Evolutionary conservation across 2,113 vertebrate species (phyloP).

Genomic region (Cinclus cinclus): DNA sequence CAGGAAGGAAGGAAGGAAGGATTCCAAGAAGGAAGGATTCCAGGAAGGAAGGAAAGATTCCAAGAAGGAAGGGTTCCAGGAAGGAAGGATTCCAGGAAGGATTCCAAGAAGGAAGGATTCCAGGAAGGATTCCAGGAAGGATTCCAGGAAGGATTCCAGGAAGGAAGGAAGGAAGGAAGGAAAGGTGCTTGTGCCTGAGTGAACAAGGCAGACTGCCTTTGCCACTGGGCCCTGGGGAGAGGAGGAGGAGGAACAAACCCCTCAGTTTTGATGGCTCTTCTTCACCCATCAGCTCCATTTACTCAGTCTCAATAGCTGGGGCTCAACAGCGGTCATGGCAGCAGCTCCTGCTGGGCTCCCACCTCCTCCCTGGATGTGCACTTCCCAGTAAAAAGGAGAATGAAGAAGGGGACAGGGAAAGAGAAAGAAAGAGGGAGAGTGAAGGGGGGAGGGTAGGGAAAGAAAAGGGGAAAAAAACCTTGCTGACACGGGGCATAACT

Average conservation of each 20-base stretch:
- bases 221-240: background rate
- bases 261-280: slow-evolving; percentile 70
- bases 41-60: too few relatives aligned
- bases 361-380: slow-evolving; percentile 72
- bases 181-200: background rate
- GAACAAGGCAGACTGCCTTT: background rate
- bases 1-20: too few relatives aligned
- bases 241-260: slow-evolving; percentile 70
- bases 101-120: too few relatives aligned
- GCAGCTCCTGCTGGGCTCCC: slow-evolving; percentile 52
- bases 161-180: background rate
- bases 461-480: slow-evolving; percentile 82
- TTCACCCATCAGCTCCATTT: slow-evolving; percentile 81
- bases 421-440: slow-evolving; percentile 43
- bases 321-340: slow-evolving; percentile 45
- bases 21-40: too few relatives aligned
- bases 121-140: too few relatives aligned
- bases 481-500: slow-evolving; percentile 99
- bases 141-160: too few relatives aligned
- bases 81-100: too few relatives aligned
- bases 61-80: too few relatives aligned
- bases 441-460: slow-evolving; percentile 69
- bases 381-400: slow-evolving; percentile 75
- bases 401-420: slow-evolving; percentile 46
- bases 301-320: slow-evolving; percentile 77